Evolutionary conservation across 2,797 vertebrate species (phyloP), one percentile per base, ranked within the genome.

Genomic region (Poliocrania exsul): DNA sequence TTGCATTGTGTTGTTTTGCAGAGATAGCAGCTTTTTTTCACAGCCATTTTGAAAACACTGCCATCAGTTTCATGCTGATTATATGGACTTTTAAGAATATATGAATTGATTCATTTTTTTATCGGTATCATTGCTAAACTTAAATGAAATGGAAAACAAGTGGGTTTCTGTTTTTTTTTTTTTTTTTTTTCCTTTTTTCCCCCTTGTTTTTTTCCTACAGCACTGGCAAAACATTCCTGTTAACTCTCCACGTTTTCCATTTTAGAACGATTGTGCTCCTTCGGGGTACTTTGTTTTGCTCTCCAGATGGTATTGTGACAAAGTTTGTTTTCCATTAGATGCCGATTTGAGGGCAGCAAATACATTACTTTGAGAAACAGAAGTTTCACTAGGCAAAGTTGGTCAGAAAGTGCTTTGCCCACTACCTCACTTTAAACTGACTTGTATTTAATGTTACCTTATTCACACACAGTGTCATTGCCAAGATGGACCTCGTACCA

Each of bases 321-420:
- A 79, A 90, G 13, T 86, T 86, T 62, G 19, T 88, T 96, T 92
- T 92, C 77, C 18, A 25, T 81, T 81, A 81, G 70, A 62, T 69
- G 19, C 58, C 81, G 73, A 28, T 95, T 90, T 86, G 79, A 86
- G 74, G 70, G 53, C 57, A 90, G 25, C 57, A 88, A 33, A 66
- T 65, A 31, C 16, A 49, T 75, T 75, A 44, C 62, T 75, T 51
- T 4, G 20, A 82, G 86, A 82, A 93, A 88, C 23, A 82, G 72
- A 95, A 66, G 35, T 86, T 88, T 88, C 53, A 31, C 64, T 57
- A 26, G n/a, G 51, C 46, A 71, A 72, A 94, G 65, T 24, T 70
- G 38, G 85, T 80, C 57, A 94, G 70, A 85, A 94, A 67, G 57
- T 50, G 10, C 31, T 94, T 89, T 67, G 31, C 44, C 35, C 17